These are phyloP conservation scores for Cochlearius cochlearius DNA, from an alignment of 2,113 vertebrate species.

Conservation along the genomic window DNA sequence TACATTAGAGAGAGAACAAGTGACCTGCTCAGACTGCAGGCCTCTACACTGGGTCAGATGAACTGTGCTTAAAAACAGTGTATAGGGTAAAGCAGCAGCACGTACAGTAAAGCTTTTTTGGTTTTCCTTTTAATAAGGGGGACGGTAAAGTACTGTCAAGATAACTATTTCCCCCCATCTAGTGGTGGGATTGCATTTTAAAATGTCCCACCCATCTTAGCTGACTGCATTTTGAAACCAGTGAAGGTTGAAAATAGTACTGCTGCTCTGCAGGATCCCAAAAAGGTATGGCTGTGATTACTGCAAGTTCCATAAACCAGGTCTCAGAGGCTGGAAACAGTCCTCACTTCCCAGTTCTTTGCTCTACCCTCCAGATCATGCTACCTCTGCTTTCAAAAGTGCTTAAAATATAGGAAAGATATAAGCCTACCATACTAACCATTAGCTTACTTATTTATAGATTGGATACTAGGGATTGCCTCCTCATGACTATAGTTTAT, in stretches of 20 bases:
- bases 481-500: background rate
- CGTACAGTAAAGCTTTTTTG: background rate
- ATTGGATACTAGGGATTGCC: background rate
- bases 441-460: slow-evolving; percentile 2
- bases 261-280: background rate
- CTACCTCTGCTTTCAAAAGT: background rate
- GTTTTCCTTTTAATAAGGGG: background rate
- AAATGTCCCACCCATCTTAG: background rate
- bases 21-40: accelerated
- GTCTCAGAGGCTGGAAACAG: background rate
- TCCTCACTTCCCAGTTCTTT: background rate
- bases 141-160: background rate
- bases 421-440: background rate
- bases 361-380: background rate
- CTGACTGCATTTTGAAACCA: background rate
- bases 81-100: background rate
- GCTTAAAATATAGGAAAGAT: background rate
- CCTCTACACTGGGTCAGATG: background rate
- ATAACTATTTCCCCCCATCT: slow-evolving; percentile 6
- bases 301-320: background rate
- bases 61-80: background rate
- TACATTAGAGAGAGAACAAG: background rate
- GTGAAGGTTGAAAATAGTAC: background rate
- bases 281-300: background rate
- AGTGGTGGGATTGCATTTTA: background rate